Percentiles rank a stretch among this genome's conserved stretches.
These are phyloP conservation scores for Polyommatus icarus DNA, from an alignment of 2,888 invertebrate genomes.

Conservation along the genomic window DNA sequence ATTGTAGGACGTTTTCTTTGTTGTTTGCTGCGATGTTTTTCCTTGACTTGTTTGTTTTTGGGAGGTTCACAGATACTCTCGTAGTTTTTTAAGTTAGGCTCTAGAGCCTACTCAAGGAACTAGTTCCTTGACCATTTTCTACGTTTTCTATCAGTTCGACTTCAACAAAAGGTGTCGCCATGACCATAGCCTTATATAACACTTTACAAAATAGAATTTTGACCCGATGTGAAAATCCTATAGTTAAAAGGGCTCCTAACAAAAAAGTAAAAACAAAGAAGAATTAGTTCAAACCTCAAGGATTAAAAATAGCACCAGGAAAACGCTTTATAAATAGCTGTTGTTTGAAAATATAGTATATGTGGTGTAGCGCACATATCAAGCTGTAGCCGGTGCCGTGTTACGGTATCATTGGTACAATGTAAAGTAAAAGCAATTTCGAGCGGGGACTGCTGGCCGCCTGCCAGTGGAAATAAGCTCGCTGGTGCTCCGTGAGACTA, in stretches of 20 bases:
- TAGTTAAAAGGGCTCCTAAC: background rate
- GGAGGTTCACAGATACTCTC: background rate
- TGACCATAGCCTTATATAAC: background rate
- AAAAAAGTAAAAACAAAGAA: background rate
- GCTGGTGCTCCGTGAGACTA: constrained; percentile 65
- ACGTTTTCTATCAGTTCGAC: no score
- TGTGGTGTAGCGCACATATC: constrained; percentile 48
- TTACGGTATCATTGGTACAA: constrained; percentile 68
- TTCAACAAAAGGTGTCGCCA: no score
- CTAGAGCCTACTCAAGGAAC: no score
- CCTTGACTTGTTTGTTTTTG: background rate
- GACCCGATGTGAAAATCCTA: background rate
- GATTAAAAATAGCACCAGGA: background rate
- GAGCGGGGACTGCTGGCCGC: constrained; percentile 66
- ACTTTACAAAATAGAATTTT: background rate
- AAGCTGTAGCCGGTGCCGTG: constrained; percentile 56
- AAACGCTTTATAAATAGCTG: background rate
- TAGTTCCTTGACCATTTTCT: no score
- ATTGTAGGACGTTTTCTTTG: constrained; percentile 36
- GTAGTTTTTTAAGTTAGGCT: no score
- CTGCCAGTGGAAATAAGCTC: constrained; percentile 75
- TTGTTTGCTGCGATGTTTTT: constrained; percentile 25
- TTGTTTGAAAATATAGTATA: background rate
- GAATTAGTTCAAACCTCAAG: background rate
- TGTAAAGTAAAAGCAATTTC: constrained; percentile 74